Conservation (phyloP, 2,797 vertebrate species). For the Centroberyx gerrardi region DNA sequence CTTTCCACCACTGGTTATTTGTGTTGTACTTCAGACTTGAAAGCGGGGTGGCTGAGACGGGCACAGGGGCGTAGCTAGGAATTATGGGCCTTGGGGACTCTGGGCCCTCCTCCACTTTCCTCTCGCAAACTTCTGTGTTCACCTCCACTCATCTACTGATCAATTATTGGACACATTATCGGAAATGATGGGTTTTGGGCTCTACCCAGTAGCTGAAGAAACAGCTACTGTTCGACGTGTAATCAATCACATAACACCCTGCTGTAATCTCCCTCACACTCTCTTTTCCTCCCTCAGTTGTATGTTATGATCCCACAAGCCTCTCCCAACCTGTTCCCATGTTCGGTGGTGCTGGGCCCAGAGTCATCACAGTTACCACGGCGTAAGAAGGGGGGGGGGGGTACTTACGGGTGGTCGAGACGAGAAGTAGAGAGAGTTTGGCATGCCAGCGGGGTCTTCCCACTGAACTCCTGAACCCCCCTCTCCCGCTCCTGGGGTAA, state of each 20-base stretch:
- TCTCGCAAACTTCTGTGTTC: not conserved
- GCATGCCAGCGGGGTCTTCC: slow-evolving; percentile 53
- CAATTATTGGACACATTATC: not conserved
- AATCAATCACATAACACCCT: slow-evolving; percentile 14
- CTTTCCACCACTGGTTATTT: too few species aligned
- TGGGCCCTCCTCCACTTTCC: not conserved
- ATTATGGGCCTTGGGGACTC: not conserved
- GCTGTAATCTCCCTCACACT: slow-evolving; percentile 31
- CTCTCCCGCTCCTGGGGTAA: slow-evolving; percentile 60
- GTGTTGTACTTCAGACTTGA: too few species aligned
- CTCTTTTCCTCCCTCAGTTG: slow-evolving; percentile 10
- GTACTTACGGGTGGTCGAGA: slow-evolving; percentile 51
- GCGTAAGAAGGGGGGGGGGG: slow-evolving; percentile 36
- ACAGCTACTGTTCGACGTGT: slow-evolving; percentile 26
- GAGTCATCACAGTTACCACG: slow-evolving; percentile 28
- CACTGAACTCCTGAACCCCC: slow-evolving; percentile 78
- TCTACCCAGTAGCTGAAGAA: slow-evolving; percentile 4
- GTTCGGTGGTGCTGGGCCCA: slow-evolving; percentile 13
- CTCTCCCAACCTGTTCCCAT: slow-evolving; percentile 39
- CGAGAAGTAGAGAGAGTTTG: slow-evolving; percentile 51
- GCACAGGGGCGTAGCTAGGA: not conserved
- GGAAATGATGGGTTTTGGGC: not conserved
- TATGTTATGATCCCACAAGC: slow-evolving; percentile 30
- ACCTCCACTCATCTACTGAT: not conserved
- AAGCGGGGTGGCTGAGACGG: too few species aligned